These are phyloP conservation scores for Pinna nobilis DNA, from an alignment of 1,140 invertebrate genomes.

Conservation along the genomic window DNA sequence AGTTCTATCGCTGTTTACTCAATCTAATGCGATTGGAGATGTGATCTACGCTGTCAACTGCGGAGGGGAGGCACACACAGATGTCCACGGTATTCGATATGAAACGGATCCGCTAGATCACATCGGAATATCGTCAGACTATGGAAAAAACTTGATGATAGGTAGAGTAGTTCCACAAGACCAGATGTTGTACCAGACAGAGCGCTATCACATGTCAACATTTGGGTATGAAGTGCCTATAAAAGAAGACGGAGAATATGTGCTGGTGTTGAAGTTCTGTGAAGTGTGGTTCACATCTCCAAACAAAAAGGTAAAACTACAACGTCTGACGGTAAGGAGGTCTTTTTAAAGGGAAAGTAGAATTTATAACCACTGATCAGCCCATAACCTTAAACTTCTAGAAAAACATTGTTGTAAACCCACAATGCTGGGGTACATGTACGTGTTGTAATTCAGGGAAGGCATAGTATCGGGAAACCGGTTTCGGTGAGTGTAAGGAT, in stretches of 20 bases:
- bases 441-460: too few species aligned
- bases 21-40: slow-evolving; percentile 54
- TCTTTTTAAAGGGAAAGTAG: neutral
- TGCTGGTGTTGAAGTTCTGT: slow-evolving; percentile 74
- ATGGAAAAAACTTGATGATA: slow-evolving; percentile 72
- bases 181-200: slow-evolving; percentile 74
- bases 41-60: slow-evolving; percentile 73
- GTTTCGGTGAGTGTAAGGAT: too few species aligned
- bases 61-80: slow-evolving; percentile 72
- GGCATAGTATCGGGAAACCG: too few species aligned
- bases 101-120: slow-evolving; percentile 61
- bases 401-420: neutral
- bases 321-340: neutral
- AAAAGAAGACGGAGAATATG: slow-evolving; percentile 72
- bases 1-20: neutral
- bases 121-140: slow-evolving; percentile 70
- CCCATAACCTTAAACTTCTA: neutral
- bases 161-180: slow-evolving; percentile 71
- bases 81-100: slow-evolving; percentile 72
- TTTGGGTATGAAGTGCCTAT: slow-evolving; percentile 74
- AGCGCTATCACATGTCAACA: slow-evolving; percentile 71
- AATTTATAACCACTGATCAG: neutral
- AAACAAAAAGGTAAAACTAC: slow-evolving; percentile 74
- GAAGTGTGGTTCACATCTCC: slow-evolving; percentile 75
- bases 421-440: neutral